phyloP scores from a whole-genome alignment of 2,113 vertebrate species.

The Amphiprion percula region DNA sequence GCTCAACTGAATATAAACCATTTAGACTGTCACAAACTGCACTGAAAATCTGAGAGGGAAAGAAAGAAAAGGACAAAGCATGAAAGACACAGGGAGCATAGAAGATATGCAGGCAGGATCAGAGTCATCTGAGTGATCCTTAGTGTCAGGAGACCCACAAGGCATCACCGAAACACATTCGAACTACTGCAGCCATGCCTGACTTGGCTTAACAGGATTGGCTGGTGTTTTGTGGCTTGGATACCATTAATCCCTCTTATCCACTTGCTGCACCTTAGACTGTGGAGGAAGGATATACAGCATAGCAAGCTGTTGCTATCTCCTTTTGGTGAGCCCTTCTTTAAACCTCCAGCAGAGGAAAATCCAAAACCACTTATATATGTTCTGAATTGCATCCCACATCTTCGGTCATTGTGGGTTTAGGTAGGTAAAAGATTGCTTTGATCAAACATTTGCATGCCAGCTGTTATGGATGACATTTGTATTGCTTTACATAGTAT shows the following conservation, averaged over 20 bases:
- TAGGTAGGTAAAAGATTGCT: neutral
- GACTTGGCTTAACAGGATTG: conserved; percentile 71
- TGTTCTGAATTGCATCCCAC: neutral
- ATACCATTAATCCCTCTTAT: conserved; percentile 75
- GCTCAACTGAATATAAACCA: neutral
- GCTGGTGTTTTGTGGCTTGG: conserved; percentile 58
- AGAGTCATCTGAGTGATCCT: conserved; percentile 16
- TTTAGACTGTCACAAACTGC: neutral
- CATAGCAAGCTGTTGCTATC: conserved; percentile 30
- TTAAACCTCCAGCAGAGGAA: conserved; percentile 24
- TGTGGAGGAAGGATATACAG: conserved; percentile 50
- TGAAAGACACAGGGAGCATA: conserved; percentile 6
- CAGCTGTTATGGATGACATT: neutral
- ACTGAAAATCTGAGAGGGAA: neutral
- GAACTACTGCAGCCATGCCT: conserved; percentile 19
- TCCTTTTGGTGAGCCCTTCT: conserved; percentile 20
- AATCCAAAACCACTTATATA: conserved; percentile 19
- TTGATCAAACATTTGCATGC: neutral
- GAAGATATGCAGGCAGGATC: conserved; percentile 5
- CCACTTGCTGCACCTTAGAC: conserved; percentile 74
- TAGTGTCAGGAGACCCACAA: conserved; percentile 39
- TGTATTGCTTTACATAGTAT: neutral
- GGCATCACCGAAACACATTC: conserved; percentile 41
- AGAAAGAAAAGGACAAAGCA: conserved; percentile 8
- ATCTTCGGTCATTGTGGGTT: neutral